Conservation (phyloP, 2,113 vertebrate species). For the Lanius ludovicianus region DNA sequence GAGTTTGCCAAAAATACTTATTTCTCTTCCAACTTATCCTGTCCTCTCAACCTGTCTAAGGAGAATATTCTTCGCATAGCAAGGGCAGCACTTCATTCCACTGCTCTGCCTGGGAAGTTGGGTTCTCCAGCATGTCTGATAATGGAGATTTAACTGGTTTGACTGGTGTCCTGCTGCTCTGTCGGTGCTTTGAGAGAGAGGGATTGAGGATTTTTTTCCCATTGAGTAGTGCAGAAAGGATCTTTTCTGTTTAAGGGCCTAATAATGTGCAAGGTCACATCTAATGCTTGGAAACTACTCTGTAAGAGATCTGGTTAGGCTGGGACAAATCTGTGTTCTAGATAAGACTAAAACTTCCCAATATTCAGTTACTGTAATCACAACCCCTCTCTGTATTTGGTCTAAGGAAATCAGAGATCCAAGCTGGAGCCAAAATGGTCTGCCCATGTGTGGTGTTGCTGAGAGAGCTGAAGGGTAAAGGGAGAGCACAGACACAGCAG, state of each 20-base stretch:
- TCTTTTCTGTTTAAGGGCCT: neutral
- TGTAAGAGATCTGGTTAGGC: neutral
- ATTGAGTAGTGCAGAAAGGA: neutral
- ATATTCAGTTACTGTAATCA: neutral
- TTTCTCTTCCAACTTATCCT: neutral
- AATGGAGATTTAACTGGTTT: neutral
- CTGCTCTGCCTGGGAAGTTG: slow-evolving; percentile 3
- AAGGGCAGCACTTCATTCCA: neutral
- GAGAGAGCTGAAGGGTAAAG: neutral
- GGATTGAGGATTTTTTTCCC: neutral
- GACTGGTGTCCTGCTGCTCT: neutral
- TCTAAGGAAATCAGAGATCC: neutral
- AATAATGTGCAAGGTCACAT: neutral
- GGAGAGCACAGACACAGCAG: neutral
- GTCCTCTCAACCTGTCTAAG: slow-evolving; percentile 5
- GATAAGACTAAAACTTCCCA: neutral
- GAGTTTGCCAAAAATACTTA: neutral
- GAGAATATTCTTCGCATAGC: slow-evolving; percentile 16
- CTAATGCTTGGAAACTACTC: neutral
- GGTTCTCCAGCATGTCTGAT: neutral
- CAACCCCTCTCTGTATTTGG: neutral
- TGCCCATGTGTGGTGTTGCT: neutral
- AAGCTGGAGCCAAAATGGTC: neutral
- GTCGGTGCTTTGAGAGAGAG: neutral
- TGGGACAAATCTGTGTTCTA: neutral